Evolutionary conservation across 2,797 vertebrate genomes (phyloP).

Genomic region (Cynopterus sphinx): DNA sequence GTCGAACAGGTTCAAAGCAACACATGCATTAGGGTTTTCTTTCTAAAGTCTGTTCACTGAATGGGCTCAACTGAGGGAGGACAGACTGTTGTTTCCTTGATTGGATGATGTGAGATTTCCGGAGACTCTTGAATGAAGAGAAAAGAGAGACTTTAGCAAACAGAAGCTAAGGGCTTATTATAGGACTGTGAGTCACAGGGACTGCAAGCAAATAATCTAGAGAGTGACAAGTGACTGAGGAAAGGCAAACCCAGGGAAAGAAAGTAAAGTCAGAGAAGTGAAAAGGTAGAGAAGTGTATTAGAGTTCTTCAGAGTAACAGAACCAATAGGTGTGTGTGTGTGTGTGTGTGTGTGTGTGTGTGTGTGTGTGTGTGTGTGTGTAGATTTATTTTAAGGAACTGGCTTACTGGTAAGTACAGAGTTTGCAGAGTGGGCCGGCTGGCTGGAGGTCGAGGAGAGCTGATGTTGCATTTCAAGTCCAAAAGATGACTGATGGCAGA

Average conservation of each 20-base stretch:
- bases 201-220: background rate
- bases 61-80: slow-evolving; percentile 18
- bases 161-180: slow-evolving; percentile 48
- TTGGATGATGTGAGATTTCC: slow-evolving; percentile 24
- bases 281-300: background rate
- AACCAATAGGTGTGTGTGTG: no score
- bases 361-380: background rate
- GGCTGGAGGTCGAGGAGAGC: background rate
- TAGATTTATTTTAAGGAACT: background rate
- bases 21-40: background rate
- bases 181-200: slow-evolving; percentile 63
- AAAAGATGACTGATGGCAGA: background rate
- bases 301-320: background rate
- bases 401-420: background rate
- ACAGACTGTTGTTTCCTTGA: slow-evolving; percentile 31
- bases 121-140: slow-evolving; percentile 70
- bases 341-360: background rate
- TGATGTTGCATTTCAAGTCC: background rate
- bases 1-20: background rate
- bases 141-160: slow-evolving; percentile 38
- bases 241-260: background rate
- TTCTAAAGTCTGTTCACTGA: slow-evolving; percentile 38
- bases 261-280: background rate
- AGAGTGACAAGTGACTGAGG: background rate
- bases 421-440: background rate